Base-by-base conservation (phyloP, 2,797 vertebrate genomes). In the Chlorospingus flavigularis region DNA sequence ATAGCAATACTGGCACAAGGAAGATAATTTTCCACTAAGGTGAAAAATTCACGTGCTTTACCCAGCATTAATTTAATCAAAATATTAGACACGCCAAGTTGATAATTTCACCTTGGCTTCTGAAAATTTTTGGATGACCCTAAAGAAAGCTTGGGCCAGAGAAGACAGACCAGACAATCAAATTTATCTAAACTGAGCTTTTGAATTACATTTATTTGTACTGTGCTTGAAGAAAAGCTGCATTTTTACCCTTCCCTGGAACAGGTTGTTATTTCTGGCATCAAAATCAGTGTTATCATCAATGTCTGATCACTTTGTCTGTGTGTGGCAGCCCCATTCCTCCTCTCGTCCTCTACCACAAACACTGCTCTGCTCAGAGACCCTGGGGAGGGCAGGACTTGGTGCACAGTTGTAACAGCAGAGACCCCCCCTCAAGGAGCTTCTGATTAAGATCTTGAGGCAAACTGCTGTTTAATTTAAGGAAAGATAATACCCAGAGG, bases 381-480 rank as follows among this genome's bases (percentile, higher is more conserved):
- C 6, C 2, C 31, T 35, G 35, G 28, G 15, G 33, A 61, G 9
- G 13, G 10, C 31, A 61, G 60, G 42, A 33, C 18, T 51, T 23
- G 18, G 5, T 84, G 24, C 33, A 63, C 31, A 19, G 13, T 39
- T 61, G 25, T 39, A 73, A 40, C 9, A 71, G 21, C 55, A 90
- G 50, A 65, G 21, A 30, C 7, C 33, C 17, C 50, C 40, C 26
- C 33, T 84, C 6, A 4, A 62, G 53, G 20, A 77, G 39, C 30
- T 90, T 54, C 45, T 73, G 40, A 57, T 82, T 84, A 63, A 79
- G n/a, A 81, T 58, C n/a, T 45, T 0, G 0, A 63, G 25, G 15
- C n/a, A 89, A 87, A 88, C 13, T 25, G 13, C 23, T 74, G 28
- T 33, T 79, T 85, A 79, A 68, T 92, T 95, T 95, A 87, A 83